These are phyloP conservation scores for Macquaria ambigua DNA, from an alignment of 2,113 vertebrate genomes.

Conservation along the genomic window DNA sequence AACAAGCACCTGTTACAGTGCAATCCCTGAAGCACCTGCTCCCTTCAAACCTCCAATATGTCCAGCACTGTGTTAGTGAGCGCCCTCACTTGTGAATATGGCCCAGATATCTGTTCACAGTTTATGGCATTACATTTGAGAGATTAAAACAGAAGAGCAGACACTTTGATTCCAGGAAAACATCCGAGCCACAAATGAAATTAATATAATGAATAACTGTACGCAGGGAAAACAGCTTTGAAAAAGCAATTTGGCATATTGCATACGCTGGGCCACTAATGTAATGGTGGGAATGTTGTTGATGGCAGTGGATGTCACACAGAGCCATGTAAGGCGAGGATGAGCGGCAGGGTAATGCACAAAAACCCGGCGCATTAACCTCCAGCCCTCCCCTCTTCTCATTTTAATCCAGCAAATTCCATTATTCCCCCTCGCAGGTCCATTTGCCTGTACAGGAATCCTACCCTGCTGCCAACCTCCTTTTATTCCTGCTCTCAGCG, in stretches of 20 bases:
- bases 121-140: constrained; percentile 72
- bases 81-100: constrained; percentile 71
- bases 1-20: constrained; percentile 45
- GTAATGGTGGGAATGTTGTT: constrained; percentile 75
- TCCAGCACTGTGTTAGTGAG: constrained; percentile 34
- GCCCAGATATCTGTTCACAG: constrained; percentile 75
- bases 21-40: constrained; percentile 61
- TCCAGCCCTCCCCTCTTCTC: constrained; percentile 53
- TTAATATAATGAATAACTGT: constrained; percentile 71
- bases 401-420: constrained; percentile 83
- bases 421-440: constrained; percentile 76
- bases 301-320: constrained; percentile 73
- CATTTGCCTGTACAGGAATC: constrained; percentile 77
- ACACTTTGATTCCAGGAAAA: constrained; percentile 66
- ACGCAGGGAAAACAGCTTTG: constrained; percentile 50
- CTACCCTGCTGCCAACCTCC: constrained; percentile 49
- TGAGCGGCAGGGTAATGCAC: constrained; percentile 80
- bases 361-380: constrained; percentile 83
- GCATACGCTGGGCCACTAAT: constrained; percentile 75
- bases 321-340: constrained; percentile 76
- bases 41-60: constrained; percentile 67
- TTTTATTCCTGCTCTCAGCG: constrained; percentile 61
- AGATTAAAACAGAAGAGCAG: constrained; percentile 77
- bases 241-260: constrained; percentile 84
- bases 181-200: constrained; percentile 67